These are phyloP conservation scores for Pyrocoelia pectoralis DNA, from an alignment of 2,888 invertebrate genomes.

Conservation along the genomic window DNA sequence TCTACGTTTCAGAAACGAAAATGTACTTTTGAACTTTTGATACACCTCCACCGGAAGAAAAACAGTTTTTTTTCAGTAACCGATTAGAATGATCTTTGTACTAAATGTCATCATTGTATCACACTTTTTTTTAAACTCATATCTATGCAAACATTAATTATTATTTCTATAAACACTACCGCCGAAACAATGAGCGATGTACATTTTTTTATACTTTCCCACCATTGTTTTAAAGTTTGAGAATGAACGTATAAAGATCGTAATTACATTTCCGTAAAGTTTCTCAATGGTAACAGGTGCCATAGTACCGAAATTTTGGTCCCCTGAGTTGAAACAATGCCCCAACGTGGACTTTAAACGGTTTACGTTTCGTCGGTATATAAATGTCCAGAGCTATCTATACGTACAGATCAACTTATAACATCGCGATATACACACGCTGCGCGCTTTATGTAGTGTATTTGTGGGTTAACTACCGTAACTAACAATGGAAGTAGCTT, in stretches of 20 bases:
- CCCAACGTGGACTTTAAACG: neutral
- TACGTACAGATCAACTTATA: neutral
- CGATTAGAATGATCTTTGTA: neutral
- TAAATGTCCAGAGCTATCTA: neutral
- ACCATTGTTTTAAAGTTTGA: neutral
- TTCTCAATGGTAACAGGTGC: too few species aligned
- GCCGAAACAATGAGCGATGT: neutral
- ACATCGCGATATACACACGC: conserved; percentile 5
- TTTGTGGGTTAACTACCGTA: conserved; percentile 6
- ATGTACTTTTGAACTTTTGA: neutral
- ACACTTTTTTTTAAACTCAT: neutral
- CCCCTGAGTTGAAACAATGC: neutral
- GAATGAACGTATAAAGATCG: too few species aligned
- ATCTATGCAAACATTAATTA: neutral
- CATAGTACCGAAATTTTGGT: neutral
- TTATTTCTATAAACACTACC: neutral
- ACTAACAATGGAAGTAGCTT: conserved; percentile 45
- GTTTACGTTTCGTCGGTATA: neutral
- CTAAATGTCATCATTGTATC: neutral
- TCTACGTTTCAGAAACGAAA: neutral
- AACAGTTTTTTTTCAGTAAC: neutral
- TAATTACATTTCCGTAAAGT: too few species aligned
- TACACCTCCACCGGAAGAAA: neutral
- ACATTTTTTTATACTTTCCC: neutral
- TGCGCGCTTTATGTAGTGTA: neutral